Base-by-base conservation (phyloP, 1,140 invertebrate species). In the Ceratoteleas bidentatus region DNA sequence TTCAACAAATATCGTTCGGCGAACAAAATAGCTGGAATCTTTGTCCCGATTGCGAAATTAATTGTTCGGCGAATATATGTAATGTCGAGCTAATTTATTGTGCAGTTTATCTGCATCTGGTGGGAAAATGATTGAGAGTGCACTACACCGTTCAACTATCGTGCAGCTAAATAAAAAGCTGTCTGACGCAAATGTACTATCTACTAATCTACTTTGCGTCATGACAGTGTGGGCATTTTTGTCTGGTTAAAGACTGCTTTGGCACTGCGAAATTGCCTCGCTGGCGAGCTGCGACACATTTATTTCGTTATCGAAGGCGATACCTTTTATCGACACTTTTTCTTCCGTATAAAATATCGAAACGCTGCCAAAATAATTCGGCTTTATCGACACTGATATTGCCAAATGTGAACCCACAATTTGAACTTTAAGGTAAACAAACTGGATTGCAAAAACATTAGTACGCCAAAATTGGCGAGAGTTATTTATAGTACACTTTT, bases 161-260 rank as follows among this genome's bases (percentile, higher is more conserved):
- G 57, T 56, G 45, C 69, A 50, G 33, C 54, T 60, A 45, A 15
- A 70, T 72, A 57, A 77, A 69, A 76, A 54, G 52, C 33, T 54
- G 43, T 7, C 61, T 70, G 73, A 81, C 79, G 73, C 70, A 76
- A 72, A 62, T 68, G 49, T 60, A 79, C 66, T 79, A 79, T 79
- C 76, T 68, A 11, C 56, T 79, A 79, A 73, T 73, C 68, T 73
- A 62, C 66, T 78, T 72, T 70, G 60, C 52, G 66, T 78, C 64
- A 77, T 49, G 32, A 56, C 24, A 53, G n/a, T 57, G 15, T 57
- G 33, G 13, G 38, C 16, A 74, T 50, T 56, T 64, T 34, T 62
- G 24, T 56, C 43, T 61, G 45, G 60, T 14, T n/a, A 50, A 70
- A 52, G 4, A 68, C 9, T 38, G 52, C 52, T 58, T 49, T 36